phyloP scores from a whole-genome alignment of 1,140 invertebrate genomes.

The Brachionus koreanus region DNA sequence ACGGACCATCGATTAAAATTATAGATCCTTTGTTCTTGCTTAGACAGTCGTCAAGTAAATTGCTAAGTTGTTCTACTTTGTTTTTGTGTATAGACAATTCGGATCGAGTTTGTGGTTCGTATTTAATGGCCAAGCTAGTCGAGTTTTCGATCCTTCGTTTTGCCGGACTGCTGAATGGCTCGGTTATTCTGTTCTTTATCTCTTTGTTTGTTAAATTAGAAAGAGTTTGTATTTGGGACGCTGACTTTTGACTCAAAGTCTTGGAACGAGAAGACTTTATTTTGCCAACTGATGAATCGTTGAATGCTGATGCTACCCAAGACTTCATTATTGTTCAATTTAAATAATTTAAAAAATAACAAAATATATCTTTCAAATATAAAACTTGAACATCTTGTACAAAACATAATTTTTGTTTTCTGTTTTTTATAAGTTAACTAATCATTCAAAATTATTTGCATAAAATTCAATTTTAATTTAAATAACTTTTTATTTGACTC shows the following conservation, averaged over 20 bases:
- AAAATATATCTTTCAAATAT: background rate
- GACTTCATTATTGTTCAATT: slow-evolving; percentile 19
- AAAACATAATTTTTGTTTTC: no score
- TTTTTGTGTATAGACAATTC: slow-evolving; percentile 23
- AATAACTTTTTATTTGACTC: no score
- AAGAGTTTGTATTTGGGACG: background rate
- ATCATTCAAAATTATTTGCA: no score
- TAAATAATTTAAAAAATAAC: background rate
- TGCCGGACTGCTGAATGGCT: background rate
- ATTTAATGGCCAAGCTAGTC: background rate
- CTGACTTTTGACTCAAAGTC: background rate
- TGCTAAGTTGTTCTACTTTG: slow-evolving; percentile 34
- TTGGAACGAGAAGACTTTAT: background rate
- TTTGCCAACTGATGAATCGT: background rate
- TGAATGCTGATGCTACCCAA: slow-evolving; percentile 41
- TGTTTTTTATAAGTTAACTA: no score
- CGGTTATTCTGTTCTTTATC: background rate
- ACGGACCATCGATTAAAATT: slow-evolving; percentile 23
- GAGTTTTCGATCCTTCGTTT: background rate
- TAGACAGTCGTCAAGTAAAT: background rate
- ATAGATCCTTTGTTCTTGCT: background rate
- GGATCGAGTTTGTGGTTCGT: background rate
- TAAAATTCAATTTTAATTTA: no score
- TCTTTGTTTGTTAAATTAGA: slow-evolving; percentile 18
- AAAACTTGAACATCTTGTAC: background rate